phyloP scores from a whole-genome alignment of 64 coral and sea anemone species.

The Porites lutea region DNA sequence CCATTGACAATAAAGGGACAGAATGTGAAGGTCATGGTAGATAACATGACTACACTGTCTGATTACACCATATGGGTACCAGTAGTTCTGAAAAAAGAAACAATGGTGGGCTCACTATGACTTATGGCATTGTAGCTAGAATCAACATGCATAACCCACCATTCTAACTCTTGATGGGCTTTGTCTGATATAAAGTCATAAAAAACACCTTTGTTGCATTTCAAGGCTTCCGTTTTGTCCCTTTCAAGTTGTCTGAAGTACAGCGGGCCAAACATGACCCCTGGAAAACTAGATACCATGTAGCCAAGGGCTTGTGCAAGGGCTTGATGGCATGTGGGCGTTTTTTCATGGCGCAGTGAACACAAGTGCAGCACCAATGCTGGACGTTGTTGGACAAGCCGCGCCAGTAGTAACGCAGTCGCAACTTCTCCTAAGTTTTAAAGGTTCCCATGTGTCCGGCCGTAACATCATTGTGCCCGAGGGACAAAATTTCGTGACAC shows the following conservation, averaged over 20 bases:
- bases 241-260: conserved; percentile 43
- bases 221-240: conserved; percentile 47
- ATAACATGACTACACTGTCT: conserved; percentile 50
- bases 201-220: conserved; percentile 28
- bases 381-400: background rate
- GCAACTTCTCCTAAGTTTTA: background rate
- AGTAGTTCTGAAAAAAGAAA: conserved; percentile 13
- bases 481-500: background rate
- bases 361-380: background rate
- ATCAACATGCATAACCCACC: too few relatives aligned
- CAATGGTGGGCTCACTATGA: too few relatives aligned
- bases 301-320: too few relatives aligned
- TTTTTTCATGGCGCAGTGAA: background rate
- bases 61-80: conserved; percentile 35
- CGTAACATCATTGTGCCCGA: background rate
- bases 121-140: too few relatives aligned
- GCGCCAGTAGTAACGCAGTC: background rate
- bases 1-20: background rate
- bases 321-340: background rate
- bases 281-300: conserved; percentile 58
- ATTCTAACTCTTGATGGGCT: conserved; percentile 1
- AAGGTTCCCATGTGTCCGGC: background rate
- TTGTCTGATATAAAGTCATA: background rate
- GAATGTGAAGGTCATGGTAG: conserved; percentile 27
- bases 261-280: conserved; percentile 9